phyloP scores from a whole-genome alignment of 92 coral and sea anemone genomes.

The Bergia sp. region DNA sequence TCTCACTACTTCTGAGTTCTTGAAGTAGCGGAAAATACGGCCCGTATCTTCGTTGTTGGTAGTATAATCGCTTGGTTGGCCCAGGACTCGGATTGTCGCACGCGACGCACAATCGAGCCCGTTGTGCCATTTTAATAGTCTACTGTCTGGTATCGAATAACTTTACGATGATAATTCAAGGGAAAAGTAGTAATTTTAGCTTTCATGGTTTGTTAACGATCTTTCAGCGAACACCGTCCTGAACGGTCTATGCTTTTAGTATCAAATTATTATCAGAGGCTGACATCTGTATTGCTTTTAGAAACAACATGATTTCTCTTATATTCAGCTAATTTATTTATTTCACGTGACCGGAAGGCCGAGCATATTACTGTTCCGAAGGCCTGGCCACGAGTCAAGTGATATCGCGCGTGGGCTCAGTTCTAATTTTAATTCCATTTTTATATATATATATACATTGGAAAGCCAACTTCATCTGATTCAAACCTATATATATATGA shows the following conservation, averaged over 20 bases:
- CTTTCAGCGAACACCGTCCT: not conserved
- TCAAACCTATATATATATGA: too few relatives aligned
- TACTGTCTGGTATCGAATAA: not conserved
- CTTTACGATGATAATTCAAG: not conserved
- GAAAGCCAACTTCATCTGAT: too few relatives aligned
- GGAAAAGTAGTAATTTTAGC: not conserved
- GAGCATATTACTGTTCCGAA: not conserved
- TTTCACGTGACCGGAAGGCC: not conserved
- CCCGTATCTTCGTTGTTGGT: constrained; percentile 84
- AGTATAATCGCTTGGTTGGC: constrained; percentile 83
- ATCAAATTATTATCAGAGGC: not conserved
- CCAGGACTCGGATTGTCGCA: constrained; percentile 93
- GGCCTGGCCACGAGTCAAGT: not conserved
- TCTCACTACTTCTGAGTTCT: constrained; percentile 64
- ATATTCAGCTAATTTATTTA: not conserved
- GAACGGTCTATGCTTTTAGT: not conserved
- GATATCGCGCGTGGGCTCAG: too few relatives aligned
- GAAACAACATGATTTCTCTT: not conserved
- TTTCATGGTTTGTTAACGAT: not conserved
- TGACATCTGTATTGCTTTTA: not conserved
- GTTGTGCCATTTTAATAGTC: constrained; percentile 37
- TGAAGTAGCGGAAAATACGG: constrained; percentile 91
- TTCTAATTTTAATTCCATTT: too few relatives aligned
- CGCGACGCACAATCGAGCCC: constrained; percentile 68
- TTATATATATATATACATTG: too few relatives aligned